Base-by-base conservation (phyloP, 2,113 vertebrate species). In the Bubo blakistoni region DNA sequence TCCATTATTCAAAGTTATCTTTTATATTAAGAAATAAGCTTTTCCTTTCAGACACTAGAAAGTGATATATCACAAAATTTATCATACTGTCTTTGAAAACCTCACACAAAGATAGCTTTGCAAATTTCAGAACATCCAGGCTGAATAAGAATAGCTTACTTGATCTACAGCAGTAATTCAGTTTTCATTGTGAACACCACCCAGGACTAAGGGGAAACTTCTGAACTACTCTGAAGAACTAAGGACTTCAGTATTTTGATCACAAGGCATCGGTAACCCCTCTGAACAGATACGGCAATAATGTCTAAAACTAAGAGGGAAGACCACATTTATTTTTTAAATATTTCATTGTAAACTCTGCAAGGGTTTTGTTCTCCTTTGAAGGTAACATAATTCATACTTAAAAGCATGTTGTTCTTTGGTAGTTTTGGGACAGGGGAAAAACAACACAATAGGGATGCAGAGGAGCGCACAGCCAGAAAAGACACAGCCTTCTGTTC, bases 191-290 rank as follows among this genome's bases (percentile, higher is more conserved):
- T 54, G 82, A 79, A 81, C 78, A 94, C 67, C 22, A 77, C 16
- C 9, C 63, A 78, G 32, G 57, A 49, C 51, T n/a, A 25, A 19
- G 21, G 57, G 96, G 77, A 94, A 94, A 79, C 59, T 84, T 86
- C 78, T 90, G 57, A 96, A 89, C 92, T 89, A 93, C 90, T 96
- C 84, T 93, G 91, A 89, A 84, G 47, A 88, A 95, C 79, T 40
- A 76, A 88, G 83, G 95, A 97, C 93, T 95, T 36, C 74, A 96
- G 54, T 97, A 89, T 91, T 96, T 95, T 96, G 42, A 94, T 95
- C 92, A 65, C 82, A 62, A 90, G 36, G 54, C 47, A 71, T 30
- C 67, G 84, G 69, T 34, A 94, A 88, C 13, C 13, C 66, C 57
- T 67, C 67, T 65, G 78, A 92, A 81, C 25, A 94, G 62, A 92